These are phyloP conservation scores for Echinometra lucunter DNA, from an alignment of 53 echinoderm and acorn worm genomes.

Conservation along the genomic window DNA sequence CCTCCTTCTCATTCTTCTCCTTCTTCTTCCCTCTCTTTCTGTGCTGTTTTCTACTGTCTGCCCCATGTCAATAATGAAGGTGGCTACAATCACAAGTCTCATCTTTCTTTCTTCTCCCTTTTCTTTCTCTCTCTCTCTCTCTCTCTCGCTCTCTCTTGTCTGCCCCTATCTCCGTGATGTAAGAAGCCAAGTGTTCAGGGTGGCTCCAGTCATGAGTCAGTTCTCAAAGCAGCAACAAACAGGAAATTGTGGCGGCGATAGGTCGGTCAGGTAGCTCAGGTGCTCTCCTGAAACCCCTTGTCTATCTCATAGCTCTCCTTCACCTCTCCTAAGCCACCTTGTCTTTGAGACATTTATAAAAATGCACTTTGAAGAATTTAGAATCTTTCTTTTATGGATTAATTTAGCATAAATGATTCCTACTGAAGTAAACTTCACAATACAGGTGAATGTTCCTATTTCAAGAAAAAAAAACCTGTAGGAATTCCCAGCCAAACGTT, in stretches of 20 bases:
- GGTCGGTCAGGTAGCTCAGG: constrained; percentile 32
- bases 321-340: neutral
- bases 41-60: neutral
- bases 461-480: too few relatives aligned
- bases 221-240: constrained; percentile 34
- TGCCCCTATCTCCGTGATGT: neutral
- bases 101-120: neutral
- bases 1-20: neutral
- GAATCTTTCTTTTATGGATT: too few relatives aligned
- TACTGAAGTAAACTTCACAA: too few relatives aligned
- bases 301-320: neutral
- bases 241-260: constrained; percentile 24
- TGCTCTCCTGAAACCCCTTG: neutral
- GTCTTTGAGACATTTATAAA: too few relatives aligned
- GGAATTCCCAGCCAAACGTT: too few relatives aligned
- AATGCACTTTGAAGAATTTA: too few relatives aligned
- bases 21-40: neutral
- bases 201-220: constrained; percentile 24
- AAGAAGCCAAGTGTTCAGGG: constrained; percentile 2
- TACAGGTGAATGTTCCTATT: too few relatives aligned
- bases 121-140: neutral
- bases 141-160: neutral
- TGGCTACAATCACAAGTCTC: too few relatives aligned
- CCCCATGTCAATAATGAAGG: too few relatives aligned
- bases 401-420: too few relatives aligned